phyloP scores from a whole-genome alignment of 2,113 vertebrate species.

The Illadopsis cleaveri region DNA sequence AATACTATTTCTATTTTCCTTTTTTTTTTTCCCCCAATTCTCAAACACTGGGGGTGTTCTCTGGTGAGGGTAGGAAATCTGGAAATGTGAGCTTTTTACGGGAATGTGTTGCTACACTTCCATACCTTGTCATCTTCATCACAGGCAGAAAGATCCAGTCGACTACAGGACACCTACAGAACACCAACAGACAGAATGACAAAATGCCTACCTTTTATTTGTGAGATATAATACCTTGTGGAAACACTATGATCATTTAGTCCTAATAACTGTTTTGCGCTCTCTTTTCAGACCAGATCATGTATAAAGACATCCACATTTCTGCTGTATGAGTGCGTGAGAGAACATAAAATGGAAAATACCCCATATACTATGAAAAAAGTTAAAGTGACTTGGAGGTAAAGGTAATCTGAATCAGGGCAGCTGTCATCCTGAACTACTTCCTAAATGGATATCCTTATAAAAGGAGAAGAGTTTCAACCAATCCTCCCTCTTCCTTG shows the following conservation, averaged over 20 bases:
- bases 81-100: rapidly evolving
- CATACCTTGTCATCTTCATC: slow-evolving; percentile 88
- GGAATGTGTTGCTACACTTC: neutral
- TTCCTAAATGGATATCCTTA: neutral
- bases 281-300: neutral
- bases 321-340: neutral
- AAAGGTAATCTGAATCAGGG: neutral
- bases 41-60: too few species aligned
- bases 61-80: neutral
- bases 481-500: neutral
- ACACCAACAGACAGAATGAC: neutral
- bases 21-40: neutral
- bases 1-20: neutral
- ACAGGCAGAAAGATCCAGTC: slow-evolving; percentile 84
- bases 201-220: neutral
- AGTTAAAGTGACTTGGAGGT: neutral
- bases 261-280: neutral
- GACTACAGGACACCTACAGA: slow-evolving; percentile 86
- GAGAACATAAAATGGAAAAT: neutral
- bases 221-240: neutral
- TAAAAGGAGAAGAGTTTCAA: neutral
- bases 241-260: neutral
- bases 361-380: neutral
- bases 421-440: neutral
- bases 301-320: neutral